A percentile compares a stretch with the other conserved stretches of the same genome.
Evolutionary conservation across 2,113 vertebrate species (phyloP).

Genomic region (Proterorhinus semilunaris): DNA sequence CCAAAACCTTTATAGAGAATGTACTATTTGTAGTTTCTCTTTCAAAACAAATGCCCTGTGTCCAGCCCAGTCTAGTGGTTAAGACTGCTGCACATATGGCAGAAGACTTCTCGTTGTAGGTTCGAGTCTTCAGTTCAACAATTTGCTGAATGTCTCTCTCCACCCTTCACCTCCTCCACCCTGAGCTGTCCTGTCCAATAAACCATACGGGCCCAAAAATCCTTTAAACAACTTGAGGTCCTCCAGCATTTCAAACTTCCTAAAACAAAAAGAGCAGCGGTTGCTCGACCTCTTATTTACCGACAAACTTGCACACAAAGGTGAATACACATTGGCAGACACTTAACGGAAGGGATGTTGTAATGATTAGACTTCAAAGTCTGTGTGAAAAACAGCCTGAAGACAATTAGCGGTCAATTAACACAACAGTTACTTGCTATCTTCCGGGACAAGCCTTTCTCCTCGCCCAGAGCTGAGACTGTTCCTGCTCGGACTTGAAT

Average conservation of each 20-base stretch:
- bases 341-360: constrained; percentile 3
- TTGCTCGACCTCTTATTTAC: not conserved
- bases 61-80: too few species aligned
- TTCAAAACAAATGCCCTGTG: not conserved
- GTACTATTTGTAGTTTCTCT: not conserved
- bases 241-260: too few species aligned
- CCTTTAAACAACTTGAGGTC: too few species aligned
- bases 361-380: not conserved
- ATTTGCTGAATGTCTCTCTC: too few species aligned
- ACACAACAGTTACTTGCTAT: not conserved
- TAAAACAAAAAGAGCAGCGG: not conserved
- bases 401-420: constrained; percentile 4
- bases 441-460: not conserved
- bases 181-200: too few species aligned
- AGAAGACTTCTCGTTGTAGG: too few species aligned
- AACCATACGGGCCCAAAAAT: too few species aligned
- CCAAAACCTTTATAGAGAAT: not conserved
- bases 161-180: too few species aligned
- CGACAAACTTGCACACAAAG: not conserved
- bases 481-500: not conserved
- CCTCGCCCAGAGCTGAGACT: not conserved
- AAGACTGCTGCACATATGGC: too few species aligned
- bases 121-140: too few species aligned
- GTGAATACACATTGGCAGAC: not conserved
- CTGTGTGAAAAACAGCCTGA: not conserved